Evolutionary conservation across 1,140 invertebrate genomes (phyloP).

Genomic region (Chrysoperla carnea): DNA sequence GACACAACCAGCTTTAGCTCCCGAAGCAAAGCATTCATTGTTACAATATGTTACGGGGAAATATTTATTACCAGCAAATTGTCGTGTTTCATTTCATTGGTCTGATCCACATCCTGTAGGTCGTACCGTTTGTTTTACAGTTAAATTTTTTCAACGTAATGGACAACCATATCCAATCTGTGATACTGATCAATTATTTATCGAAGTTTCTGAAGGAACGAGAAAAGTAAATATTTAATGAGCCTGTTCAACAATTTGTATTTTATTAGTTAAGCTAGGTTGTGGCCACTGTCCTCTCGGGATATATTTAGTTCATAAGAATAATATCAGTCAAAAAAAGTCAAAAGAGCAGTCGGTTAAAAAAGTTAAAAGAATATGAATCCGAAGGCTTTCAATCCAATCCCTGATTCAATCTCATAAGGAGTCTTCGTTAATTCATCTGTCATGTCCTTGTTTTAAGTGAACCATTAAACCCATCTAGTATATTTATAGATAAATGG

Average conservation of each 20-base stretch:
- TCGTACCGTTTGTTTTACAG: slow-evolving; percentile 74
- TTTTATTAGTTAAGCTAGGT: slow-evolving; percentile 1
- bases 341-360: no score
- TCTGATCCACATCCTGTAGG: slow-evolving; percentile 72
- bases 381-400: no score
- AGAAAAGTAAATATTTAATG: slow-evolving; percentile 38
- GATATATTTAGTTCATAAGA: no score
- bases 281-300: slow-evolving; percentile 1
- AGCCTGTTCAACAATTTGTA: not conserved
- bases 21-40: slow-evolving; percentile 72
- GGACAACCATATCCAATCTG: slow-evolving; percentile 84
- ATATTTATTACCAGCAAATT: slow-evolving; percentile 73
- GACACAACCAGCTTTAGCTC: slow-evolving; percentile 68
- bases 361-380: no score
- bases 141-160: slow-evolving; percentile 82
- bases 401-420: no score
- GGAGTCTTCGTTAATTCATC: no score
- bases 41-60: slow-evolving; percentile 83
- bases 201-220: slow-evolving; percentile 69
- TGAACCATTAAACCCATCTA: no score
- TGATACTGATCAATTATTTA: slow-evolving; percentile 72
- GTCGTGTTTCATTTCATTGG: slow-evolving; percentile 69
- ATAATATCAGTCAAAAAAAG: no score
- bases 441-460: no score
- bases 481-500: no score